These are phyloP conservation scores for Orthosia gothica DNA, from an alignment of 2,888 invertebrate genomes.

Conservation along the genomic window DNA sequence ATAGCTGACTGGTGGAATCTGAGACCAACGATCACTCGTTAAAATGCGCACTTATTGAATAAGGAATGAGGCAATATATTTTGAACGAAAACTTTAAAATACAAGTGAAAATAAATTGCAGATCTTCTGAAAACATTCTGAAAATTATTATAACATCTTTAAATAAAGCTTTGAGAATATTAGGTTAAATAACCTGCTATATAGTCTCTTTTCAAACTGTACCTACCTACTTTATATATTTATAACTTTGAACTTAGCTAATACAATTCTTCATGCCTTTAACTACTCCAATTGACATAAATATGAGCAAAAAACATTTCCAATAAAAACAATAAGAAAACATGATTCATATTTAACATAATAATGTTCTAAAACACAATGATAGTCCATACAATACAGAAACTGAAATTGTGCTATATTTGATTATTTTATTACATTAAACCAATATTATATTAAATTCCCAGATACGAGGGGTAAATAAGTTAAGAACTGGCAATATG, in stretches of 20 bases:
- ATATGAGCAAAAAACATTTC: not conserved
- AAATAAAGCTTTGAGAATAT: not conserved
- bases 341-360: not conserved
- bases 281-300: not conserved
- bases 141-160: not conserved
- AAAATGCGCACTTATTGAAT: slow-evolving; percentile 64
- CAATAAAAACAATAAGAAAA: not conserved
- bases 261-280: not conserved
- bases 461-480: not conserved
- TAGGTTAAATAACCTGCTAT: not conserved
- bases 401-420: not conserved
- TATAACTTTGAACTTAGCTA: not conserved
- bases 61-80: slow-evolving; percentile 5
- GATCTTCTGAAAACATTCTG: too few relatives aligned
- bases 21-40: slow-evolving; percentile 77
- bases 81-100: not conserved
- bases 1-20: slow-evolving; percentile 62
- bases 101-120: not conserved
- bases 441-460: too few relatives aligned
- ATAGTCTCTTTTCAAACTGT: not conserved
- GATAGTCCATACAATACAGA: not conserved
- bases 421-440: not conserved
- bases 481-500: not conserved
- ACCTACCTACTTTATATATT: too few relatives aligned
- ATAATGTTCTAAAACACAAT: not conserved